Percentiles rank a stretch among this genome's conserved stretches.
Conservation (phyloP, 2,888 invertebrate species). For the Harpalus rubripes region DNA sequence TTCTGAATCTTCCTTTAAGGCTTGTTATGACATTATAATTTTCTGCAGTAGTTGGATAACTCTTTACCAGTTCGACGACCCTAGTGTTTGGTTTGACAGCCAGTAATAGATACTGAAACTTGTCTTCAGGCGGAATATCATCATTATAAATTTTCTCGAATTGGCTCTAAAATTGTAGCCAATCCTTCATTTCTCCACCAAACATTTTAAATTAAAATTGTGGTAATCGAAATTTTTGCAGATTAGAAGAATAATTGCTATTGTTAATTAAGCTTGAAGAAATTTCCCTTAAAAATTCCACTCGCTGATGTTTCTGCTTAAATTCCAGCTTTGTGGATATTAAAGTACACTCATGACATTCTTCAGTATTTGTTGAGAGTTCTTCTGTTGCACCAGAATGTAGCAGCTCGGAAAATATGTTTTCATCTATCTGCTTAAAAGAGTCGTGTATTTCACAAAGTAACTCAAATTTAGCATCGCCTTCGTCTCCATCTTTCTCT, state of each 20-base stretch:
- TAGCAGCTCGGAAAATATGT: conserved; percentile 25
- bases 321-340: background rate
- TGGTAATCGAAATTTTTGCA: conserved; percentile 68
- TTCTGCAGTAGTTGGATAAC: conserved; percentile 36
- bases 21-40: conserved; percentile 68
- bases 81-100: conserved; percentile 9
- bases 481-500: conserved; percentile 4
- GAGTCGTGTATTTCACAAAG: conserved; percentile 51
- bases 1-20: background rate
- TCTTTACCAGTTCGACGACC: background rate
- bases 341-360: conserved; percentile 46
- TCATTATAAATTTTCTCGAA: conserved; percentile 70
- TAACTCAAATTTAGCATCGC: conserved; percentile 3
- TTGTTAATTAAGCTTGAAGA: conserved; percentile 10
- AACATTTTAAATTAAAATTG: conserved; percentile 68
- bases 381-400: conserved; percentile 4
- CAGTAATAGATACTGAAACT: background rate
- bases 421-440: conserved; percentile 22
- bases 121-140: conserved; percentile 20
- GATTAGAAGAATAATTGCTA: conserved; percentile 35
- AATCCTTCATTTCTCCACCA: conserved; percentile 69
- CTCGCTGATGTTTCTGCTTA: conserved; percentile 18
- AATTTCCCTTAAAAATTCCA: conserved; percentile 46
- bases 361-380: conserved; percentile 56
- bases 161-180: conserved; percentile 70